phyloP scores from a whole-genome alignment of 1,140 invertebrate genomes.

The Nautilus pompilius region DNA sequence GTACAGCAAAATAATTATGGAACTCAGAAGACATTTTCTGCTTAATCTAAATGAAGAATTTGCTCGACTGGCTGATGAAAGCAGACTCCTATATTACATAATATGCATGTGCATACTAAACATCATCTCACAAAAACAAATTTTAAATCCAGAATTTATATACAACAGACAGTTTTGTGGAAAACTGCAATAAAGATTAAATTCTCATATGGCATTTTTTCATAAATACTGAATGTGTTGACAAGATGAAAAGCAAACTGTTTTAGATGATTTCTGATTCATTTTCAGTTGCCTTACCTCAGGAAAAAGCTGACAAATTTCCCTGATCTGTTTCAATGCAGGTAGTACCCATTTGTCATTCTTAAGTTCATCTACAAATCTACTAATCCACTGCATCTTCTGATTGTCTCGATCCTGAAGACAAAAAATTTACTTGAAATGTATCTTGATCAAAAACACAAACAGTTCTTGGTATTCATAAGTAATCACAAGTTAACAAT shows the following conservation, averaged over 20 bases:
- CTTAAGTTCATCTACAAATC: conserved; percentile 93
- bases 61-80: background rate
- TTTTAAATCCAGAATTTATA: too few relatives aligned
- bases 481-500: background rate
- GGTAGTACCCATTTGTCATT: conserved; percentile 88
- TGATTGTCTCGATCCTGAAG: conserved; percentile 87
- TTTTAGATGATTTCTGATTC: too few relatives aligned
- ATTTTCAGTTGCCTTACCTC: too few relatives aligned
- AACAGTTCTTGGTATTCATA: background rate
- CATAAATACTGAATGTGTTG: too few relatives aligned
- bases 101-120: too few relatives aligned
- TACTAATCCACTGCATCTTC: conserved; percentile 92
- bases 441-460: background rate
- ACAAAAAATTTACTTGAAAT: background rate
- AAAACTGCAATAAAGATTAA: too few relatives aligned
- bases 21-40: background rate
- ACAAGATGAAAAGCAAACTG: too few relatives aligned
- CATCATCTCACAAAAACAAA: too few relatives aligned
- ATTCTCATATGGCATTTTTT: too few relatives aligned
- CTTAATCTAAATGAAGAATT: background rate
- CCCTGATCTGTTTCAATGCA: conserved; percentile 90
- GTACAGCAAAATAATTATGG: background rate
- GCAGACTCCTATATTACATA: too few relatives aligned
- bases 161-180: too few relatives aligned
- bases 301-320: conserved; percentile 88